Percentiles rank a stretch among this genome's conserved stretches.
phyloP scores from a whole-genome alignment of 2,888 invertebrate genomes.

The Meghimatium bilineatum region DNA sequence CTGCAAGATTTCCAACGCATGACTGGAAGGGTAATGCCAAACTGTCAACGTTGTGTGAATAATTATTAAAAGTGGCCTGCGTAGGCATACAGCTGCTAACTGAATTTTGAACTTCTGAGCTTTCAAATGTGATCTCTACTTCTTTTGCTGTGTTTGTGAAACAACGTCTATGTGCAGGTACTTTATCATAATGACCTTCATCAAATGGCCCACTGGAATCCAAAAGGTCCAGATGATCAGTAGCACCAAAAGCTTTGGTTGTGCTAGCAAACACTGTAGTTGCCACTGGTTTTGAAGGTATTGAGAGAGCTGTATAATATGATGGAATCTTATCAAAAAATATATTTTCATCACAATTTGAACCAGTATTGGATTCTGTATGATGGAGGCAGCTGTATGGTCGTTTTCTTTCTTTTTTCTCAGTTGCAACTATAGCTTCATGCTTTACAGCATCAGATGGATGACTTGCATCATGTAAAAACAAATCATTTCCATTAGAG shows the following conservation, averaged over 20 bases:
- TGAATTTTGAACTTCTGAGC: neutral
- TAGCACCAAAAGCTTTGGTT: constrained; percentile 33
- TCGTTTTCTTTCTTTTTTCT: constrained; percentile 6
- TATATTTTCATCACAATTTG: constrained; percentile 39
- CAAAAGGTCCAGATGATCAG: constrained; percentile 35
- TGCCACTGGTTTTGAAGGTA: constrained; percentile 58
- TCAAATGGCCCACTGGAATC: constrained; percentile 7
- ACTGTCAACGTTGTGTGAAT: neutral
- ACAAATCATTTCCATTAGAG: constrained; percentile 41
- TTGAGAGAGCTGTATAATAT: constrained; percentile 70
- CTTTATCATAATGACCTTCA: constrained; percentile 61
- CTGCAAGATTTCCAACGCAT: neutral
- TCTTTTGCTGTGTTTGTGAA: constrained; percentile 75
- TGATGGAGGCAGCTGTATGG: neutral
- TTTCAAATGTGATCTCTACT: constrained; percentile 22
- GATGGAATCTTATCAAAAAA: constrained; percentile 73
- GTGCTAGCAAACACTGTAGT: constrained; percentile 43
- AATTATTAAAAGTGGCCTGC: neutral
- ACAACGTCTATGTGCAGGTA: constrained; percentile 73
- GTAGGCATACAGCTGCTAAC: neutral
- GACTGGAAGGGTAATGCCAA: neutral
- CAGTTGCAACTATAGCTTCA: neutral
- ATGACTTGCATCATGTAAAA: neutral
- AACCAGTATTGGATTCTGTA: constrained; percentile 38
- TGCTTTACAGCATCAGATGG: neutral